Evolutionary conservation across 2,888 invertebrate genomes (phyloP), one percentile per base, ranked within the genome.

Genomic region (Trachelus tabidus): DNA sequence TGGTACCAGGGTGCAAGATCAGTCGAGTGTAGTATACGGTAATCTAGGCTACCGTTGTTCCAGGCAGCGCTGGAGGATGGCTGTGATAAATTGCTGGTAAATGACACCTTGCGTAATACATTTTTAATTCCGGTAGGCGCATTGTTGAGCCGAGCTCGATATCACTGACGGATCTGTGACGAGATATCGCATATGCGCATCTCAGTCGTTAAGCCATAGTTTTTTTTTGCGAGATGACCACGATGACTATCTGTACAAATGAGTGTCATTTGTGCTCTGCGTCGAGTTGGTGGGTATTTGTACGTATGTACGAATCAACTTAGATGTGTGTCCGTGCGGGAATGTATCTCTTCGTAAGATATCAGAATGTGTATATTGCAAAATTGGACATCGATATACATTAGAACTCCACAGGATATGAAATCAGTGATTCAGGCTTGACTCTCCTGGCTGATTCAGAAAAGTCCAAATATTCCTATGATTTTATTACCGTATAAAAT

Each of bases 101-200:
- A 84, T 85, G 85, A 85, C 89, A 86, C 84, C 82, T 86, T 83
- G 86, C 85, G 84, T 89, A 90, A 90, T 90, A 88, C 85, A 89
- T 88, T 90, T 90, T 90, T 90, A 90, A 90, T 90, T 90, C 84
- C 80, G 81, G 35, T 79, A 81, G 78, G 74, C 78, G 80, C 81
- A 83, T 80, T 77, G 75, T 78, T 75, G 81, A 76, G 56, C 82
- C 83, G 81, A 80, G 83, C 85, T 86, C 85, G 84, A 87, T 90
- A 89, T 90, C 90, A 87, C 87, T 87, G 87, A 85, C 87, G 87
- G 89, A 89, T 89, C 90, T 88, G 87, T 88, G 87, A 87, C 87
- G 85, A 87, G 89, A 87, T 91, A 90, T 90, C 90, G 85, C 86
- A 83, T 87, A 87, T 87, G 85, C 83, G 81, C 86, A 90, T 91